Percentiles rank a stretch among this genome's conserved stretches.
These are phyloP conservation scores for Nomada goodeniana DNA, from an alignment of 2,888 invertebrate species.

Conservation along the genomic window DNA sequence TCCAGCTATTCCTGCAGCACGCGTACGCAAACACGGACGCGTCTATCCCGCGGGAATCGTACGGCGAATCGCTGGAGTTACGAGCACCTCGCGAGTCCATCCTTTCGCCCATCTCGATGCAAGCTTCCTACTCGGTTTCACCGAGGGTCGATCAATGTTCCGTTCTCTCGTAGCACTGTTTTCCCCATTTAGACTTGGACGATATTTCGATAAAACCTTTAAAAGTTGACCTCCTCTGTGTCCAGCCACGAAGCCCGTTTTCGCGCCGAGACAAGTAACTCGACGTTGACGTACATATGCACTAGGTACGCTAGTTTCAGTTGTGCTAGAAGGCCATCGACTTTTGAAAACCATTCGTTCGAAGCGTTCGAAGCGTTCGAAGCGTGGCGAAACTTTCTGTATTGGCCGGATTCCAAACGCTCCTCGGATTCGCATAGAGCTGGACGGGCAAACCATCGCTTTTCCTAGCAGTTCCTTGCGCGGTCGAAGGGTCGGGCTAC, in stretches of 20 bases:
- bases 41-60: constrained; percentile 31
- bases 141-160: constrained; percentile 40
- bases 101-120: constrained; percentile 42
- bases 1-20: not conserved
- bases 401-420: too few relatives aligned
- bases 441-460: not conserved
- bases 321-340: too few relatives aligned
- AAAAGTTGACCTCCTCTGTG: too few relatives aligned
- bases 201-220: too few relatives aligned
- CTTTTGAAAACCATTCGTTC: too few relatives aligned
- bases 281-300: constrained; percentile 6
- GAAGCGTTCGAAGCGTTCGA: too few relatives aligned
- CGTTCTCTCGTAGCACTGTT: constrained; percentile 12
- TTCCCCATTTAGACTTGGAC: not conserved
- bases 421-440: not conserved
- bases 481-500: constrained; percentile 34
- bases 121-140: constrained; percentile 44
- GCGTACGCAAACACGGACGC: not conserved
- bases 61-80: constrained; percentile 30
- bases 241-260: too few relatives aligned
- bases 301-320: too few relatives aligned
- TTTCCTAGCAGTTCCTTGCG: constrained; percentile 41
- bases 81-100: constrained; percentile 18
- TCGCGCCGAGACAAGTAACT: too few relatives aligned
- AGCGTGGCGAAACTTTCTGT: too few relatives aligned